Evolutionary conservation across 2,797 vertebrate genomes (phyloP).

Genomic region (Lacerta bilineata): DNA sequence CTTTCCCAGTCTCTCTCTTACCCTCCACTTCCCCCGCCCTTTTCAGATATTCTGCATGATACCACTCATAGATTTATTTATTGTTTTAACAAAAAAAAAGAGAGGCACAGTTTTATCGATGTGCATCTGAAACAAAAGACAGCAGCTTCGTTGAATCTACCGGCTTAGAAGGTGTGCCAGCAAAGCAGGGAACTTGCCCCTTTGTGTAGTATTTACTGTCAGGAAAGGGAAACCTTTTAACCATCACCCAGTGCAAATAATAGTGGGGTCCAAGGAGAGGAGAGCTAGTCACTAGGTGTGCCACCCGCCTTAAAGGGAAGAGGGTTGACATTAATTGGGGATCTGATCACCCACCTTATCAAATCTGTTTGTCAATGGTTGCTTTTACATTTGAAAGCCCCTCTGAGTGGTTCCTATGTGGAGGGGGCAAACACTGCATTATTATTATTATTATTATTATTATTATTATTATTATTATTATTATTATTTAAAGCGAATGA

Average conservation of each 20-base stretch:
- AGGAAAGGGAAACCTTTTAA: constrained; percentile 61
- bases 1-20: constrained; percentile 43
- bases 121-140: constrained; percentile 80
- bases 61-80: constrained; percentile 37
- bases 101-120: constrained; percentile 74
- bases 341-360: no score
- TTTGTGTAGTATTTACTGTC: constrained; percentile 75
- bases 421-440: not conserved
- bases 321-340: not conserved
- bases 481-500: no score
- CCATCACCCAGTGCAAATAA: constrained; percentile 70
- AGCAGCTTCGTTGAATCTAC: constrained; percentile 38
- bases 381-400: not conserved
- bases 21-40: not conserved
- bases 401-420: not conserved
- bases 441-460: no score
- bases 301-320: not conserved
- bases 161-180: constrained; percentile 72
- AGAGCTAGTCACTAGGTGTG: constrained; percentile 46
- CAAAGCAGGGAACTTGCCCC: constrained; percentile 67
- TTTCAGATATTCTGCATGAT: constrained; percentile 73
- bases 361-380: not conserved
- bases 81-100: constrained; percentile 66
- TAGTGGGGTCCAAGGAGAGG: constrained; percentile 55
- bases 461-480: no score